phyloP scores from a whole-genome alignment of 2,888 invertebrate genomes.

The Archaeoteleia sp. region DNA sequence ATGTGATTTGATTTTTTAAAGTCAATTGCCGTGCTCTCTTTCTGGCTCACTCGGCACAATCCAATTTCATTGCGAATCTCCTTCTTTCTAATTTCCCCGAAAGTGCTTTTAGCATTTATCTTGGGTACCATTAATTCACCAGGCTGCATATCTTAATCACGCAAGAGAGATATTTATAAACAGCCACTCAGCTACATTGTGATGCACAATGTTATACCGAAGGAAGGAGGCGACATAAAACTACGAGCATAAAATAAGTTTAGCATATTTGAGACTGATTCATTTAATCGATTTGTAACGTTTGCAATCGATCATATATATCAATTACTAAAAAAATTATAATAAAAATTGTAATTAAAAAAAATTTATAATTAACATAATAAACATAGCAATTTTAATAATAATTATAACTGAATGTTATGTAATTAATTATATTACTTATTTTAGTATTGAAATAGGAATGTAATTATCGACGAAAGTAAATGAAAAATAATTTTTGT shows the following conservation, averaged over 20 bases:
- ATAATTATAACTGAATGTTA: too few species aligned
- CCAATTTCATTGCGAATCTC: slow-evolving; percentile 45
- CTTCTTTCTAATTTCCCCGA: slow-evolving; percentile 60
- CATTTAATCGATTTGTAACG: slow-evolving; percentile 16
- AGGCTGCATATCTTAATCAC: slow-evolving; percentile 53
- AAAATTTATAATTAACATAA: too few species aligned
- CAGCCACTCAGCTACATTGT: slow-evolving; percentile 48
- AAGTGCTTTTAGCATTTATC: slow-evolving; percentile 68
- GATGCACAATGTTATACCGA: slow-evolving; percentile 42
- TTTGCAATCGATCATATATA: too few species aligned
- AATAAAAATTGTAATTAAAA: too few species aligned
- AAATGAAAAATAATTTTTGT: too few species aligned
- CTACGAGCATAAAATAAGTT: slow-evolving; percentile 31
- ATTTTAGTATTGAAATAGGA: too few species aligned
- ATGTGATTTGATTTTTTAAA: slow-evolving; percentile 12
- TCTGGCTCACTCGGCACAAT: slow-evolving; percentile 26
- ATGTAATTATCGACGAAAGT: too few species aligned
- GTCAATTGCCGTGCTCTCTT: slow-evolving; percentile 16
- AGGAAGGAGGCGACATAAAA: slow-evolving; percentile 43
- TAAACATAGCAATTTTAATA: too few species aligned
- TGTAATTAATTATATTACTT: too few species aligned
- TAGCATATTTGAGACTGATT: slow-evolving; percentile 28
- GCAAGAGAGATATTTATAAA: slow-evolving; percentile 56
- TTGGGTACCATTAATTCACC: slow-evolving; percentile 62
- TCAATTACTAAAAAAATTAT: too few species aligned